Conservation (phyloP, 2,113 vertebrate species). For the Engraulis encrasicolus region DNA sequence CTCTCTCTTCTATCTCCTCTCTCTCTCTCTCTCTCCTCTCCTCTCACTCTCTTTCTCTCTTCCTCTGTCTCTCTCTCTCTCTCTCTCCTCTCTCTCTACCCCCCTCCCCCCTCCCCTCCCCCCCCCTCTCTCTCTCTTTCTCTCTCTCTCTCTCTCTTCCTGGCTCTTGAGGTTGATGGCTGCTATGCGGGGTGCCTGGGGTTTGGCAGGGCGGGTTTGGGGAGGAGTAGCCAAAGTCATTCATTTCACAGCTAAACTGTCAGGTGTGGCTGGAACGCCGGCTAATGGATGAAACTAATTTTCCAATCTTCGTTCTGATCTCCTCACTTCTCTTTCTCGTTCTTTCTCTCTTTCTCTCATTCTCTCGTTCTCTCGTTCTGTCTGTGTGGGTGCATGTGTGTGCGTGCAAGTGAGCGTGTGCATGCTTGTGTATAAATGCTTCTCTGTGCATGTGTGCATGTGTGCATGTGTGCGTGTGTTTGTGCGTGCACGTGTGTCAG, state of each 20-base stretch:
- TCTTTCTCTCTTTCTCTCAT: not conserved
- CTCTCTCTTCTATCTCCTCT: too few relatives aligned
- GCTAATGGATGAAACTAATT: constrained; percentile 13
- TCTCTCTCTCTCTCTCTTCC: not conserved
- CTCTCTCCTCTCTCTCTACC: not conserved
- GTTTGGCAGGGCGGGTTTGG: not conserved
- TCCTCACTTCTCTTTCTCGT: too few relatives aligned
- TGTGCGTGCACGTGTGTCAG: too few relatives aligned
- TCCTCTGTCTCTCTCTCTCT: not conserved
- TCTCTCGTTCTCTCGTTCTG: not conserved
- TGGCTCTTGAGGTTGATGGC: not conserved
- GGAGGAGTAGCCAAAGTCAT: not conserved
- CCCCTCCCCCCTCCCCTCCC: not conserved
- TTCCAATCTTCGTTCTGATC: too few relatives aligned
- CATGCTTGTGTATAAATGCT: too few relatives aligned
- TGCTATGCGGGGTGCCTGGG: not conserved
- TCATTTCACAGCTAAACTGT: constrained; percentile 13
- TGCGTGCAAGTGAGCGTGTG: not conserved
- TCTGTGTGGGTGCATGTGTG: constrained; percentile 17
- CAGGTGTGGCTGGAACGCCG: not conserved
- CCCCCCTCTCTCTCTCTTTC: not conserved
- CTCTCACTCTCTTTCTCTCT: too few relatives aligned
- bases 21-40: too few relatives aligned
- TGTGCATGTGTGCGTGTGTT: too few relatives aligned
- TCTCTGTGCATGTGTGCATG: too few relatives aligned